Evolutionary conservation across 2,888 invertebrate species (phyloP).

Genomic region (Rapana venosa): DNA sequence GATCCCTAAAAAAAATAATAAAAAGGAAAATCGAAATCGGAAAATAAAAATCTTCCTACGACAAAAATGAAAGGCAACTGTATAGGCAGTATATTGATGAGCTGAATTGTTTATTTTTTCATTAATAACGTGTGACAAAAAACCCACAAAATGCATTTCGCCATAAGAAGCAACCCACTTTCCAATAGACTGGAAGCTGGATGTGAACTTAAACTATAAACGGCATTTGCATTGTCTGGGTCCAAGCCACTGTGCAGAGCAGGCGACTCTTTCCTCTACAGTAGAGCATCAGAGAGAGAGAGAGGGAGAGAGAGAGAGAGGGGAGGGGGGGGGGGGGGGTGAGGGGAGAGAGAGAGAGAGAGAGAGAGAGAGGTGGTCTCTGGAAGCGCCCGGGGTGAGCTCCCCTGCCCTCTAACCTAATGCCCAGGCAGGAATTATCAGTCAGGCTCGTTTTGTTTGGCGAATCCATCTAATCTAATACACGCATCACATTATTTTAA

Average conservation of each 20-base stretch:
- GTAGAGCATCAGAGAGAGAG: background rate
- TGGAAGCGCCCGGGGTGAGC: constrained; percentile 22
- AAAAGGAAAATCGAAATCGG: too few species aligned
- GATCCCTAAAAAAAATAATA: too few species aligned
- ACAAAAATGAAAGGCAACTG: too few species aligned
- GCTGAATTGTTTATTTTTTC: too few species aligned
- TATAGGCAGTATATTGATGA: too few species aligned
- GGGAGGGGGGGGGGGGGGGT: background rate
- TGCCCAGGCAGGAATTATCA: constrained; percentile 46
- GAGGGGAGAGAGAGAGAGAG: background rate
- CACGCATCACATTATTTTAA: constrained; percentile 63
- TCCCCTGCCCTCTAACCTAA: constrained; percentile 40
- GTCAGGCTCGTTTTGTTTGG: constrained; percentile 52
- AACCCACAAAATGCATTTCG: too few species aligned
- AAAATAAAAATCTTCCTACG: too few species aligned
- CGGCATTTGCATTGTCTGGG: too few species aligned
- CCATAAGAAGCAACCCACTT: too few species aligned
- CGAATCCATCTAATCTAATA: constrained; percentile 60
- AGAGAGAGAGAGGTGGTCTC: background rate
- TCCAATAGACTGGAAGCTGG: too few species aligned
- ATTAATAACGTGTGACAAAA: too few species aligned
- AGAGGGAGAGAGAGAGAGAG: background rate
- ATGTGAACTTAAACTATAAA: too few species aligned
- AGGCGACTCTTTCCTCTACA: background rate
- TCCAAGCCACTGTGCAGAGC: background rate